Evolutionary conservation across 92 coral and sea anemone genomes (phyloP).

Genomic region (Porites cylindrica): DNA sequence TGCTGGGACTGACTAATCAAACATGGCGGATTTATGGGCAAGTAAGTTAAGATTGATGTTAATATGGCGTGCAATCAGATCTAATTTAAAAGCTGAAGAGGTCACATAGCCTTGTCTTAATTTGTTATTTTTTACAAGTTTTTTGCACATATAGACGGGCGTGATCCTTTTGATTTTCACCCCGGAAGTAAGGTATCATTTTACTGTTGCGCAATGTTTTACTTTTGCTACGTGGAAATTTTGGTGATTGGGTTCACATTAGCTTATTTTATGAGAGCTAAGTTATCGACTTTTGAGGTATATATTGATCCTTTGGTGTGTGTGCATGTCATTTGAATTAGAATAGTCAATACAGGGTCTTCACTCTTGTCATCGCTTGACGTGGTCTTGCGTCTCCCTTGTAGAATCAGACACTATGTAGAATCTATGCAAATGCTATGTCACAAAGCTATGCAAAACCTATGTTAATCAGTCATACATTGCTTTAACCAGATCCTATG

Average conservation of each 20-base stretch:
- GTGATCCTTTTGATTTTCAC: neutral
- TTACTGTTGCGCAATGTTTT: neutral
- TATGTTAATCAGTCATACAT: too few relatives aligned
- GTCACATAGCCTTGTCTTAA: neutral
- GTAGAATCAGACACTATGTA: too few relatives aligned
- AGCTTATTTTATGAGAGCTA: too few relatives aligned
- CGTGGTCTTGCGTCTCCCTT: neutral
- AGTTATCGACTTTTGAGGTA: too few relatives aligned
- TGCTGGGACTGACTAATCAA: slow-evolving; percentile 29
- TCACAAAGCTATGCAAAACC: too few relatives aligned
- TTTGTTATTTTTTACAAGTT: neutral
- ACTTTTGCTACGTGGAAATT: neutral
- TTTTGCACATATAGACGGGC: neutral
- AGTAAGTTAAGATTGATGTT: neutral
- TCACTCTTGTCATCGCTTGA: neutral
- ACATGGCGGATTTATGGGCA: slow-evolving; percentile 15
- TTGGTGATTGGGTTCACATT: neutral
- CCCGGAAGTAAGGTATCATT: slow-evolving; percentile 16
- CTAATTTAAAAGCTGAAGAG: neutral
- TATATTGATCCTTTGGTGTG: too few relatives aligned
- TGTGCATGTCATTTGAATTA: too few relatives aligned
- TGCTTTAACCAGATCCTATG: too few relatives aligned
- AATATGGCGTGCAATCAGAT: neutral
- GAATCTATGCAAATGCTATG: too few relatives aligned
- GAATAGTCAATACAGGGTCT: too few relatives aligned